Evolutionary conservation across 2,888 invertebrate genomes (phyloP), one percentile per base, ranked within the genome.

Genomic region (Tenthredo livida): DNA sequence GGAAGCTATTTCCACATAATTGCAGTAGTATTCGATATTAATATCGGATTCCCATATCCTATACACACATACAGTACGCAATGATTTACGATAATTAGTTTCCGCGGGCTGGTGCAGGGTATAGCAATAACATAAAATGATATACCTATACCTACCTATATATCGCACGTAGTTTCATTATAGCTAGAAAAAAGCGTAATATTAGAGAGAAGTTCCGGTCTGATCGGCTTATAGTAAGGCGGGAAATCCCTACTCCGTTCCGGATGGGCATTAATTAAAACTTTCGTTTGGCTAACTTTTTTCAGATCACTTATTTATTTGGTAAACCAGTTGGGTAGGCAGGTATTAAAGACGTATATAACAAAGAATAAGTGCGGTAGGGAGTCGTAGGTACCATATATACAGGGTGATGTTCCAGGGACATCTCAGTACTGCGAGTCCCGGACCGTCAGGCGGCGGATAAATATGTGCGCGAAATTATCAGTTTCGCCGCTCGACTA

Each of bases 191-290:
- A 25, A 25, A 25, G 25, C 25, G 10, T 29, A 29, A 67, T 6
- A 67, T 0, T 17, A 67, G 33, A 29, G 33, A 67, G 33, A 67
- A 67, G 33, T 67, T 67, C 33, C 33, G 12, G 21, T 67, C 33
- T 25, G 33, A 21, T 21, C 21, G 61, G 33, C 17, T 15, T 67
- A 33, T 6, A 15, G 25, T 6, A 15, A 33, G 67, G 67, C 33
- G 67, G 67, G 17, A 67, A 67, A 67, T 33, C 33, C 33, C 33
- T 10, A 15, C 15, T 67, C 6, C 33, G 25, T 17, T 25, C 37
- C 17, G 33, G 33, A 61, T 29, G 67, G 33, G 67, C 67, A 33
- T 67, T 67, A 67, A 67, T 67, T 67, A 67, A 33, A 67, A 67
- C 67, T 67, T 67, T 67, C 25, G 17, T 29, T 17, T 6, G 29